Evolutionary conservation across 1,140 invertebrate species (phyloP).

Genomic region (Metopolophium dirhodum): DNA sequence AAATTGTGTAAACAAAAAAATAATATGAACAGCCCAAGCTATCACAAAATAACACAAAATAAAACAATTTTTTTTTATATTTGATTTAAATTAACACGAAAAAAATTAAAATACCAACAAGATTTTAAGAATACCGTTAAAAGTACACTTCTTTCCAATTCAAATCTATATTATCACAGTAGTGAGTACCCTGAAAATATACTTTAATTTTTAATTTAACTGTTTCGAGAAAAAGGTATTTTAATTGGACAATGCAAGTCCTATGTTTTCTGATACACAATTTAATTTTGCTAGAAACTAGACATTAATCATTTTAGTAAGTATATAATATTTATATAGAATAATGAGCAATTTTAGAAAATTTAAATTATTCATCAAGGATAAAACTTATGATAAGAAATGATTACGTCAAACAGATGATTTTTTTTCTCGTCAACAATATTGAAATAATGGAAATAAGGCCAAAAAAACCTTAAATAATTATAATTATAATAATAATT

Average conservation of each 20-base stretch:
- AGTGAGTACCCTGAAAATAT: conserved; percentile 44
- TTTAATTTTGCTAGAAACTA: background rate
- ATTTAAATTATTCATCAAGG: conserved; percentile 16
- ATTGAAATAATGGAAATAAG: conserved; percentile 30
- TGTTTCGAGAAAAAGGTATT: background rate
- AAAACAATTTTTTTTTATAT: conserved; percentile 13
- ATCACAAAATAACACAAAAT: background rate
- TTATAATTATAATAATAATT: background rate
- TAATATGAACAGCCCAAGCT: background rate
- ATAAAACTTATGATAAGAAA: conserved; percentile 4
- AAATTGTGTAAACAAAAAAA: background rate
- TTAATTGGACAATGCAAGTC: background rate
- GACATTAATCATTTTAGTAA: background rate
- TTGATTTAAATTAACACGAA: background rate
- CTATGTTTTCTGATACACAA: background rate
- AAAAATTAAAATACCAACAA: background rate
- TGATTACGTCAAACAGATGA: background rate
- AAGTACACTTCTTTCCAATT: background rate
- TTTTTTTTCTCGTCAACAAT: background rate
- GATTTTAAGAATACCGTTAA: background rate
- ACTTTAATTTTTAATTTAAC: background rate
- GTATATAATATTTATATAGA: conserved; percentile 17
- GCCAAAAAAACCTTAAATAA: conserved; percentile 10
- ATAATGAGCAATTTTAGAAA: conserved; percentile 28
- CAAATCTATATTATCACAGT: conserved; percentile 42